Percentiles rank a stretch among this genome's conserved stretches.
Conservation (phyloP, 2,797 vertebrate genomes). For the Meriones psammophilus region DNA sequence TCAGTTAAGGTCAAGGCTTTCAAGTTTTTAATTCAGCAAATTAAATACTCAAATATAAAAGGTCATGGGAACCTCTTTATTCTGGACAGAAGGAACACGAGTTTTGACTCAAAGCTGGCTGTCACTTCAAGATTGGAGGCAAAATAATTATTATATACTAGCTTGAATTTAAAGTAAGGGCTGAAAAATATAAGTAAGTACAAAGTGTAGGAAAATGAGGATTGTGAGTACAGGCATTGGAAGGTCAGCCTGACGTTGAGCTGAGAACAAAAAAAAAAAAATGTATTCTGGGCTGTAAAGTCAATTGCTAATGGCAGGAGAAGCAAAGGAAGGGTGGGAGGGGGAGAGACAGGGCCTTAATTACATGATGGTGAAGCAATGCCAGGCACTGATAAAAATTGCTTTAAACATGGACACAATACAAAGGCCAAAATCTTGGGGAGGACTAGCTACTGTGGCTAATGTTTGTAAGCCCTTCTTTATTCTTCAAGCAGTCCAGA, state of each 20-base stretch:
- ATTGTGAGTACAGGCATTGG: slow-evolving; percentile 80
- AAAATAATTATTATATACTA: slow-evolving; percentile 50
- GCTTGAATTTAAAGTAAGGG: slow-evolving; percentile 59
- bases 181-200: slow-evolving; percentile 55
- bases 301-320: slow-evolving; percentile 83
- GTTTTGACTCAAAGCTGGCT: slow-evolving; percentile 13
- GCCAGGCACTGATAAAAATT: slow-evolving; percentile 73
- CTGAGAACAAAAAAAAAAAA: slow-evolving; percentile 68
- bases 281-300: slow-evolving; percentile 76
- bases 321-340: slow-evolving; percentile 75
- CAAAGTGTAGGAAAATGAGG: slow-evolving; percentile 74
- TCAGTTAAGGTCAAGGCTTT: neutral
- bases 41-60: neutral
- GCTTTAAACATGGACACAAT: slow-evolving; percentile 68
- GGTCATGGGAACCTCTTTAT: neutral
- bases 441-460: neutral
- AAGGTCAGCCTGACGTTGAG: slow-evolving; percentile 78
- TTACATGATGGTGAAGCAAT: slow-evolving; percentile 77
- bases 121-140: neutral
- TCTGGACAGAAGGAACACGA: neutral
- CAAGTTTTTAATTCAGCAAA: neutral
- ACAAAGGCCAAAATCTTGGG: neutral
- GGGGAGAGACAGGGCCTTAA: slow-evolving; percentile 59
- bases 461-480: neutral
- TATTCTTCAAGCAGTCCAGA: neutral